A percentile compares a stretch with the other conserved stretches of the same genome.
These are phyloP conservation scores for Oscheius myriophilus DNA, from an alignment of 2,888 invertebrate genomes.

Conservation along the genomic window DNA sequence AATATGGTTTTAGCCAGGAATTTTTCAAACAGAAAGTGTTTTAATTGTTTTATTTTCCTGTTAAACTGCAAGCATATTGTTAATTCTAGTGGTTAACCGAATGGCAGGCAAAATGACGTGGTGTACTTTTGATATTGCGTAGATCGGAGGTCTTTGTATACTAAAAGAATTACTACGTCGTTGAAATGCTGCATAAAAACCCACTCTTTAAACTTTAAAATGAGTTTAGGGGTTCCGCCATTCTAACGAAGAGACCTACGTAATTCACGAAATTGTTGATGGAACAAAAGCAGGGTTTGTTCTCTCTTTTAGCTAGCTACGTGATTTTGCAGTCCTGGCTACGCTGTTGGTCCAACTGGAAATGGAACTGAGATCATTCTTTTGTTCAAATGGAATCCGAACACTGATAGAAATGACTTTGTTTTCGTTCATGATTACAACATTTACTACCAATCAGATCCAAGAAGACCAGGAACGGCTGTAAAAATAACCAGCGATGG, in stretches of 20 bases:
- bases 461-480: conserved; percentile 42
- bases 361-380: conserved; percentile 39
- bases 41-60: background rate
- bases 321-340: conserved; percentile 27
- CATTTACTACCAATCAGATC: conserved; percentile 54
- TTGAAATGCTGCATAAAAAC: too few relatives aligned
- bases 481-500: conserved; percentile 46
- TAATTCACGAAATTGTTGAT: conserved; percentile 35
- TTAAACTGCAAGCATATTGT: too few relatives aligned
- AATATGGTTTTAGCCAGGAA: background rate
- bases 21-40: background rate
- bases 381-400: conserved; percentile 52
- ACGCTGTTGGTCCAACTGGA: conserved; percentile 40
- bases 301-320: background rate
- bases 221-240: conserved; percentile 41
- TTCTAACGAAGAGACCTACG: conserved; percentile 39
- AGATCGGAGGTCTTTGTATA: too few relatives aligned
- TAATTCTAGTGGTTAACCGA: too few relatives aligned
- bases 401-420: conserved; percentile 41
- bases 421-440: conserved; percentile 48
- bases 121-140: too few relatives aligned
- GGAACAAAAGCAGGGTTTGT: conserved; percentile 22
- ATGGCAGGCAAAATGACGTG: too few relatives aligned
- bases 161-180: too few relatives aligned
- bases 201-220: too few relatives aligned